Evolutionary conservation across 2,113 vertebrate genomes (phyloP).

Genomic region (Dryoscopus gambensis): DNA sequence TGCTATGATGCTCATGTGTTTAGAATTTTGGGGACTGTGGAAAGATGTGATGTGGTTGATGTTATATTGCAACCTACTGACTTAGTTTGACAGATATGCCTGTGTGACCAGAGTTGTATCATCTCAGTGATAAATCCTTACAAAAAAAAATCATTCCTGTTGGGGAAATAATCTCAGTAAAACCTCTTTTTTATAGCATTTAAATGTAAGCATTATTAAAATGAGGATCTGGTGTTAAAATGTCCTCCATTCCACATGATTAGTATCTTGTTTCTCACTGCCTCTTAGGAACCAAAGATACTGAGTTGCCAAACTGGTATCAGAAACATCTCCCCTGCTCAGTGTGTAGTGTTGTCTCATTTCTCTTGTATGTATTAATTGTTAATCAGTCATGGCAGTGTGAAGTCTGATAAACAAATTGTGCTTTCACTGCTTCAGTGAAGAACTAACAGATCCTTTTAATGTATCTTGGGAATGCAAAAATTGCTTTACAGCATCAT

Average conservation of each 20-base stretch:
- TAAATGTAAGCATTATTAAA: not conserved
- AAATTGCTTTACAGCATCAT: not conserved
- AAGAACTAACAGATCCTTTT: not conserved
- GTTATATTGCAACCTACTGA: not conserved
- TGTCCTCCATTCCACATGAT: not conserved
- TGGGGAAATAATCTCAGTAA: not conserved
- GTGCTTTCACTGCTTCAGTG: not conserved
- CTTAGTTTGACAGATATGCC: not conserved
- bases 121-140: not conserved
- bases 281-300: not conserved
- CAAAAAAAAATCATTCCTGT: not conserved
- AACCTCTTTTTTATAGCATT: not conserved
- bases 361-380: conserved; percentile 31
- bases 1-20: not conserved
- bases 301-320: not conserved
- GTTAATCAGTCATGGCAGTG: conserved; percentile 15
- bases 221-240: not conserved
- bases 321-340: not conserved
- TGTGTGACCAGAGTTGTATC: not conserved
- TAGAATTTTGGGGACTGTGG: not conserved
- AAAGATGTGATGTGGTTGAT: not conserved
- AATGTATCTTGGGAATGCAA: not conserved
- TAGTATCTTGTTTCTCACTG: not conserved
- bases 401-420: conserved; percentile 31
- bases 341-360: not conserved